Base-by-base conservation (phyloP, 2,797 vertebrate species). In the Chaenodraco wilsoni region DNA sequence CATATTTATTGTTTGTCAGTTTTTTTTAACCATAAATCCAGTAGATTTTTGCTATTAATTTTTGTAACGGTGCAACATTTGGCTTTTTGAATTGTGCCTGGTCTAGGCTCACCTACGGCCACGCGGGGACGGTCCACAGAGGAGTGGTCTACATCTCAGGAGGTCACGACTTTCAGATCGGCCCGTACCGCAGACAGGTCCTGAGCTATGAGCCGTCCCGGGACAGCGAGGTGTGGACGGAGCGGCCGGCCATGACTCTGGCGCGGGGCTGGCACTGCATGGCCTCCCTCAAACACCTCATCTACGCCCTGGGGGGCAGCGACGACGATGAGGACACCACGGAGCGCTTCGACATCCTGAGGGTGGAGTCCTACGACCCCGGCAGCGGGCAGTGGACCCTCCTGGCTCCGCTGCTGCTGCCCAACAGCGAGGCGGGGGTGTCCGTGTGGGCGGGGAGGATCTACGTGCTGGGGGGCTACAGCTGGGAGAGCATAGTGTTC, bases 261-360 rank as follows among this genome's bases (percentile, higher is more conserved):
- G 96, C 96, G 0, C 94, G 97, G 0, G 97, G 97, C 12, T 99
- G 97, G 97, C 98, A 99, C 93, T 96, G 96, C 91, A 98, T 99
- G 98, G 96, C 97, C 46, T 96, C 97, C 49, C 84, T 98, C 37
- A 89, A 91, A 14, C 94, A 97, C 83, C 95, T 85, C 10, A 95
- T 98, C 88, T 99, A 97, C 50, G 96, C 95, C 76, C 95, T 98
- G 0, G 97, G 97, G 0, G 98, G 97, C 84, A 99, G 97, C 0
- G 94, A 99, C 0, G 96, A 99, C 91, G 94, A 95, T 19, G 91
- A 95, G 3, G 96, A 96, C 75, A 97, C 96, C 69, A 95, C 96
- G 74, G 97, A 98, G 51, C 96, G 97, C 3, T 98, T 98, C 0
- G 98, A 99, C 55, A 96, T 98, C 82, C 89, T 98, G 69, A 95